phyloP scores from a whole-genome alignment of 2,888 invertebrate species.

The Polyommatus iphigenia region DNA sequence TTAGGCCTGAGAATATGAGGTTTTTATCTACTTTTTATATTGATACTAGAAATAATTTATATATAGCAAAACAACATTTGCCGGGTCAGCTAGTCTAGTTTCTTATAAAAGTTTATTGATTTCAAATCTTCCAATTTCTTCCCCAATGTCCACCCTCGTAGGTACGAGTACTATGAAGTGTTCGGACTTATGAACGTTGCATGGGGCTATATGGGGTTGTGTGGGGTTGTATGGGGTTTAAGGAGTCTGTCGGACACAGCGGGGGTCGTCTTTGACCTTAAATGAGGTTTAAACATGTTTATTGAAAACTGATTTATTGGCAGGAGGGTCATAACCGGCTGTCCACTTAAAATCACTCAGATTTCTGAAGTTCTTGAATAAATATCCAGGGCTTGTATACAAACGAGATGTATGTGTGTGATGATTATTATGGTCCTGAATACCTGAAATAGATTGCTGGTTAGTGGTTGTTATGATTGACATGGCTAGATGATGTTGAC shows the following conservation, averaged over 20 bases:
- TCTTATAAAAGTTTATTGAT: not conserved
- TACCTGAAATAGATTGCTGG: too few species aligned
- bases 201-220: not conserved
- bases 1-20: too few species aligned
- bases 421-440: too few species aligned
- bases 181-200: not conserved
- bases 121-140: not conserved
- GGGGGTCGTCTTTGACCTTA: not conserved
- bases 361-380: not conserved
- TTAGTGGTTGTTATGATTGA: too few species aligned
- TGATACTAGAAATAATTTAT: too few species aligned
- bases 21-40: too few species aligned
- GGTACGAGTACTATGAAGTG: not conserved
- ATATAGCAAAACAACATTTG: too few species aligned
- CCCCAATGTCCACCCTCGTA: conserved; percentile 1
- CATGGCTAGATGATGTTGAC: too few species aligned
- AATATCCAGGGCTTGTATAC: not conserved
- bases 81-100: too few species aligned
- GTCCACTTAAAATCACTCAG: not conserved
- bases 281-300: conserved; percentile 21
- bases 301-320: conserved; percentile 19
- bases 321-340: conserved; percentile 2
- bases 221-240: not conserved
- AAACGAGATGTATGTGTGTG: too few species aligned
- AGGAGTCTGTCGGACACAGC: conserved; percentile 2